Evolutionary conservation across 2,113 vertebrate genomes (phyloP).

Genomic region (Odocoileus hemionus): DNA sequence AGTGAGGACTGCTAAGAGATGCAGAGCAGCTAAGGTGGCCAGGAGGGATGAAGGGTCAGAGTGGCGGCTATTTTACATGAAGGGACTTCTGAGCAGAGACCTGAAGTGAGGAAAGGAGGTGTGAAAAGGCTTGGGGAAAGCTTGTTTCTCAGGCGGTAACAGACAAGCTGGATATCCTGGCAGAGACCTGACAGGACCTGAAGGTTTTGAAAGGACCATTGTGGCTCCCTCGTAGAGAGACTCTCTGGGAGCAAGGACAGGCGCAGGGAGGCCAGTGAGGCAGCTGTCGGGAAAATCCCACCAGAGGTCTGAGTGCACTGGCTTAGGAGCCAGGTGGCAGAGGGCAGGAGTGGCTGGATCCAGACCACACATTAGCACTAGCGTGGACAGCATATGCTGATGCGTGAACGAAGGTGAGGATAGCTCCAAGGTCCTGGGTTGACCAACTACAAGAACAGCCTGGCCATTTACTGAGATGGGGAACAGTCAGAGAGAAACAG

Average conservation of each 20-base stretch:
- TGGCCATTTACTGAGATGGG: background rate
- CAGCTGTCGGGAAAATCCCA: rapidly evolving
- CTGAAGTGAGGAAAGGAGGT: background rate
- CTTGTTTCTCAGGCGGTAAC: background rate
- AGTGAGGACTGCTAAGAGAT: background rate
- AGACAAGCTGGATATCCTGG: background rate
- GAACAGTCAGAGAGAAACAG: background rate
- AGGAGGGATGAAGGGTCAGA: background rate
- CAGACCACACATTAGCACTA: background rate
- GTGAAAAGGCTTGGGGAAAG: background rate
- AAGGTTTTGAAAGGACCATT: background rate
- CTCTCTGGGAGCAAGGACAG: background rate
- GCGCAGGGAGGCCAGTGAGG: background rate
- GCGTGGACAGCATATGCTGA: background rate
- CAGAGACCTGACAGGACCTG: background rate
- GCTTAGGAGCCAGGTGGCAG: rapidly evolving
- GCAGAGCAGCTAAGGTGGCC: background rate
- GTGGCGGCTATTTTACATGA: background rate
- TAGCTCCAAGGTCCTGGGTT: background rate
- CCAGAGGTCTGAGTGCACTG: background rate
- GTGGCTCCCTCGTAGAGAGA: background rate
- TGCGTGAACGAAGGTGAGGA: background rate
- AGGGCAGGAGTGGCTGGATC: background rate
- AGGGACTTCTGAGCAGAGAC: background rate
- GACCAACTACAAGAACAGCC: background rate